Evolutionary conservation across 2,113 vertebrate genomes (phyloP), one percentile per base, ranked within the genome.

Genomic region (Macquaria ambigua): DNA sequence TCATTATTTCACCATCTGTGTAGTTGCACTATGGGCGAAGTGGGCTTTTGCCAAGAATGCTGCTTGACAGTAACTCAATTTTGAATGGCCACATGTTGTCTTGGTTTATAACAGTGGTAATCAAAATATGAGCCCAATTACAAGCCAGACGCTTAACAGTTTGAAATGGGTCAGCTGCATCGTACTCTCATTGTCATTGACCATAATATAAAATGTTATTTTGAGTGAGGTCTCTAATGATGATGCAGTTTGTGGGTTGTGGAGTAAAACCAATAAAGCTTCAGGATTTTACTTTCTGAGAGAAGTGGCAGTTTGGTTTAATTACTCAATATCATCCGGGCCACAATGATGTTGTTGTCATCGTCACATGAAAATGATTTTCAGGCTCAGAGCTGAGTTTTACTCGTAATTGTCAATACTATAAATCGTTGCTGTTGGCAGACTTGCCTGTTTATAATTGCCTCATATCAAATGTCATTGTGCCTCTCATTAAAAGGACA

Each of bases 1-100:
- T 79, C 77, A 77, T 80, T 74, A 73, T 69, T 68, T 79, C 75
- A 64, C 82, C 79, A 85, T 82, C 84, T 88, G 83, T 62, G 46
- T 50, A 4, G 52, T 9, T 48, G 62, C 59, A 74, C 55, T 15
- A 46, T 55, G 16, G 70, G 20, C 16, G 4, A 52, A 56, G 58
- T 73, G 41, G 43, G 50, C 12, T 18, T 88, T 82, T 76, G 52
- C 70, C 64, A 61, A 69, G 50, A 64, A 83, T 43, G 55, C 68
- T 70, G 70, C 34, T 63, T 16, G 66, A 87, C 74, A 63, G 6
- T 85, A 87, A 87, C 64, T 85, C 61, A 48, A 70, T 89, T 89
- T 84, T 67, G 71, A 86, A 50, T 14, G 58, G 41, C 53, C 75
- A 76, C 73, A 74, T 81, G 83, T 25, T 81, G 68, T 72, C 70